phyloP scores from a whole-genome alignment of 2,797 vertebrate species.

The Diplodus puntazzo region DNA sequence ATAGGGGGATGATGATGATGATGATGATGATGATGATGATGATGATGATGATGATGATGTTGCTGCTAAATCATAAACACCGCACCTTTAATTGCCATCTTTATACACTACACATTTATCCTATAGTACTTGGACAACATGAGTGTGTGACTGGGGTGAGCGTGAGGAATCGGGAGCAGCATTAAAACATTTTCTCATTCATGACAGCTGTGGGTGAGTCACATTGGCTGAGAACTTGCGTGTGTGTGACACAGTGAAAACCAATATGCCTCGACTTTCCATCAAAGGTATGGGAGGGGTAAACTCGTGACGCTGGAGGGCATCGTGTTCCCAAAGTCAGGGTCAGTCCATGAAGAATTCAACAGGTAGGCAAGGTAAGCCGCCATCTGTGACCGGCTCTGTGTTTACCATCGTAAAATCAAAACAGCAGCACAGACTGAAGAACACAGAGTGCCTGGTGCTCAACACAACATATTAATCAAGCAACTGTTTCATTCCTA shows the following conservation, averaged over 20 bases:
- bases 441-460: background rate
- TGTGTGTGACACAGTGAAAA: constrained; percentile 64
- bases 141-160: background rate
- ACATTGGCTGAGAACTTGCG: constrained; percentile 37
- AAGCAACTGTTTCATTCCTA: background rate
- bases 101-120: background rate
- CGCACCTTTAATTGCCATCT: background rate
- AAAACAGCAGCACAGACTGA: constrained; percentile 46
- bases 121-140: background rate
- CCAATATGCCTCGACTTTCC: constrained; percentile 72
- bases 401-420: constrained; percentile 61
- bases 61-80: too few relatives aligned
- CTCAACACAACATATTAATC: background rate
- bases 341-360: constrained; percentile 81
- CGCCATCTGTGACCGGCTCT: constrained; percentile 66
- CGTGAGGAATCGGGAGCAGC: background rate
- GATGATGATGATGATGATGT: too few relatives aligned
- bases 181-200: constrained; percentile 22
- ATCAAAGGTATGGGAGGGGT: constrained; percentile 37
- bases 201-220: constrained; percentile 20
- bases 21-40: too few relatives aligned
- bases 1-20: too few relatives aligned
- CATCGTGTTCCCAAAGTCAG: constrained; percentile 74
- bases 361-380: constrained; percentile 63
- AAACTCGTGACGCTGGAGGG: constrained; percentile 58